Conservation (phyloP, 2,113 vertebrate genomes). For the Sterna hirundo region DNA sequence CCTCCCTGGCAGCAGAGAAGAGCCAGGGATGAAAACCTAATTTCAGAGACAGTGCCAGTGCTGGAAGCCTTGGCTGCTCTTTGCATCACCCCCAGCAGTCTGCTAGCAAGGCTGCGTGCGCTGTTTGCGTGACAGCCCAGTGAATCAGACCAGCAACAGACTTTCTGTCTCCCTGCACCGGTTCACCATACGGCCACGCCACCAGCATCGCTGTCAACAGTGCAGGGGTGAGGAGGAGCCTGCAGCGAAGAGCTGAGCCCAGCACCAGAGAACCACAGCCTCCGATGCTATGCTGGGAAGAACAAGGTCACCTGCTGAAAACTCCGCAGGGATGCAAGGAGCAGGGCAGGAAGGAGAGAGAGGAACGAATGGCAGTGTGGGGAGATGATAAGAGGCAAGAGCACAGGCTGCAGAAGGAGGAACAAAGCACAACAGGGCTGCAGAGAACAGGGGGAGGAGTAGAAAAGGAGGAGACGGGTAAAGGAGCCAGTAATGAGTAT, state of each 20-base stretch:
- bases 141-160: not conserved
- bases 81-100: not conserved
- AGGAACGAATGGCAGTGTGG: accelerated
- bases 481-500: not conserved
- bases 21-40: not conserved
- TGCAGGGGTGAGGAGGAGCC: not conserved
- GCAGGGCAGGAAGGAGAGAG: not conserved
- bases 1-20: not conserved
- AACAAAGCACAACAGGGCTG: not conserved
- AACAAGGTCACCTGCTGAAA: not conserved
- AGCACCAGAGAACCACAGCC: not conserved
- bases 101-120: accelerated
- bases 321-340: not conserved
- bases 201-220: not conserved
- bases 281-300: accelerated
- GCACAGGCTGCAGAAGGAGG: not conserved
- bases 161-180: not conserved
- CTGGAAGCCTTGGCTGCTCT: not conserved
- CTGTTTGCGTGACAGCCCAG: not conserved
- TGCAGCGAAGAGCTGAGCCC: not conserved
- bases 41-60: not conserved
- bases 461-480: not conserved
- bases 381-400: not conserved
- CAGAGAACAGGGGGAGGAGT: not conserved
- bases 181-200: accelerated